Percentiles rank a stretch among this genome's conserved stretches.
These are phyloP conservation scores for Fregetta grallaria DNA, from an alignment of 2,113 vertebrate genomes.

Conservation along the genomic window DNA sequence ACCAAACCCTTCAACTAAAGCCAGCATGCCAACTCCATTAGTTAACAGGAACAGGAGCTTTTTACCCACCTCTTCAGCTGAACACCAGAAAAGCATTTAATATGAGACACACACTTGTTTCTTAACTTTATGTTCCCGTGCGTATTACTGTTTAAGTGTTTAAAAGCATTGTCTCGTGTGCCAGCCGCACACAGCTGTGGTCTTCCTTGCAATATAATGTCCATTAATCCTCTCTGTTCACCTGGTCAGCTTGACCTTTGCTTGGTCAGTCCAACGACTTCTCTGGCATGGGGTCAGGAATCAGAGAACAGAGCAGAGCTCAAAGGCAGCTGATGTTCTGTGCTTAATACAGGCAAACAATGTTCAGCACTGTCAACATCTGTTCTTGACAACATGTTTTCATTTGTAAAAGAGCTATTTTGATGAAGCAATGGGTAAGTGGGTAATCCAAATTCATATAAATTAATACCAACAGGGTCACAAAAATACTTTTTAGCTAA, in stretches of 20 bases:
- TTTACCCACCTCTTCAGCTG: background rate
- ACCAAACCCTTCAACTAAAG: background rate
- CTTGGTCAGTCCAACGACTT: background rate
- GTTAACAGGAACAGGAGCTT: background rate
- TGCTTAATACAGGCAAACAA: background rate
- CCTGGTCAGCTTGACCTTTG: background rate
- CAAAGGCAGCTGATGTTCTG: background rate
- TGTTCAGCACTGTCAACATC: background rate
- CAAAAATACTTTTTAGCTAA: background rate
- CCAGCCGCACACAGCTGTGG: no score
- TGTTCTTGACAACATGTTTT: background rate
- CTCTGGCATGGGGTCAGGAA: accelerated
- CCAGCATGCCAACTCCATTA: background rate
- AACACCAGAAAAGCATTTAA: background rate
- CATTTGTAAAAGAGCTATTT: background rate
- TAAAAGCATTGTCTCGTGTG: background rate
- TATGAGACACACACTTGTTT: background rate
- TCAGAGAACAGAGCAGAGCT: background rate
- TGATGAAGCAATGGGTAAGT: background rate
- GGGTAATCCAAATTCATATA: background rate
- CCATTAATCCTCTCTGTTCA: background rate
- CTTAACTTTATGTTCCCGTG: background rate
- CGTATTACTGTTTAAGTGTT: background rate
- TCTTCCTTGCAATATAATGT: background rate
- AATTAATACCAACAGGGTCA: background rate